Evolutionary conservation across 2,888 invertebrate species (phyloP), one percentile per base, ranked within the genome.

Genomic region (Allacma fusca): DNA sequence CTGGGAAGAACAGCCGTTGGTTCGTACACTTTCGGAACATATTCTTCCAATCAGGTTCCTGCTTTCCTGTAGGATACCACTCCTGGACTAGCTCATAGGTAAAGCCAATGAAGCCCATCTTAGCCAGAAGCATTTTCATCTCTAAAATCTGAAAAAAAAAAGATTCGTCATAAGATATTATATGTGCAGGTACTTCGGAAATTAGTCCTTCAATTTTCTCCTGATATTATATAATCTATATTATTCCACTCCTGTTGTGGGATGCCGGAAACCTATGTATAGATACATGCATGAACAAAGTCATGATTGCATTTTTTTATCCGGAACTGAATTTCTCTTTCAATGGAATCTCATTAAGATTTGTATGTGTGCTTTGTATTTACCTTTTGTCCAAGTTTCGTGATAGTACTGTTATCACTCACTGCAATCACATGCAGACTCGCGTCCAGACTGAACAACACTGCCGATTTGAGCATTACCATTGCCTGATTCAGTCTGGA

Each of bases 401-500:
- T 21, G 64, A 74, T 40, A 19, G 59, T 64, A 9, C 28, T 12
- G 7, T 28, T 62, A 34, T 62, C 74, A 12, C 74, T 62, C 16
- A 74, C 62, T 26, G 29, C 65, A 74, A 74, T 64, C 1, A 74
- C 34, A 74, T 74, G 62, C 1, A 64, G 40, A 34, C 21, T 43
- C 12, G 64, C 29, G 64, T 74, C 74, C 34, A 59, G 43, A 43
- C 74, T 74, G 64, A 74, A 74, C 19, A 74, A 1, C 9, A 62
- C 24, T 21, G 65, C 74, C 9, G 74, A 74, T 23, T 74, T 74
- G 9, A 74, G n/a, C 74, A 74, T 74, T 1, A 62, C 62, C 43
- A 74, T 64, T n/a, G 64, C 62, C 64, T 74, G 74, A 7, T 9
- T 13, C 16, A 21, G 29, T 21, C 64, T n/a, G n/a, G n/a, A 13